Base-by-base conservation (phyloP, 2,888 invertebrate species). In the Phragmatobia fuliginosa region DNA sequence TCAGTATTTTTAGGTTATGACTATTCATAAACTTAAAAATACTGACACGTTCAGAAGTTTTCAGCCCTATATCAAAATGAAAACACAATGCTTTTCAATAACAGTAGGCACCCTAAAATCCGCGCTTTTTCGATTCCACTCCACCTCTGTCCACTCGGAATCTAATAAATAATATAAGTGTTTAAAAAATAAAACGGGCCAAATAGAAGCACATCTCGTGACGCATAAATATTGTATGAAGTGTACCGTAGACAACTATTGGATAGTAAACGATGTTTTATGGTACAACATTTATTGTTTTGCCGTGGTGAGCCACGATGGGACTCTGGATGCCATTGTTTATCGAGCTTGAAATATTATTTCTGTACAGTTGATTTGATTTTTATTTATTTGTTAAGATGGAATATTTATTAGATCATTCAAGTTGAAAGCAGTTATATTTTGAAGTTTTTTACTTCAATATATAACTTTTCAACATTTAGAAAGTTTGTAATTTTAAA, bases 171-270 rank as follows among this genome's bases (percentile, higher is more conserved):
- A 83, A 82, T 79, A 83, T 79, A 85, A 64, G 77, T 79, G 81
- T 83, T 85, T 82, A 83, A 83, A 86, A 86, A 84, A 83, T 81
- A 75, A 77, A 81, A 73, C 74, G 65, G 70, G 74, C 69, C 71
- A 61, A 45, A 33, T 49, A 31, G 59, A 62, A 72, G 74, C 78
- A 74, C 64, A 64, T 79, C 82, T 81, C 75, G 75, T 79, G 76
- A 80, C 85, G 84, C 86, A 93, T 94, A 92, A 93, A 94, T 94
- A 94, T 94, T 93, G 89, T 88, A 93, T 93, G 92, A 93, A 92
- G 90, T 87, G 88, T 89, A 85, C 85, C 83, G 86, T 87, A 85
- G 90, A 90, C 91, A 88, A 85, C 87, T 91, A 91, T 91, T 88
- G 91, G 92, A 90, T 90, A 86, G 91, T 92, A 92, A 94, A 92